phyloP scores from a whole-genome alignment of 2,888 invertebrate genomes.

The Mesoligia furuncula region DNA sequence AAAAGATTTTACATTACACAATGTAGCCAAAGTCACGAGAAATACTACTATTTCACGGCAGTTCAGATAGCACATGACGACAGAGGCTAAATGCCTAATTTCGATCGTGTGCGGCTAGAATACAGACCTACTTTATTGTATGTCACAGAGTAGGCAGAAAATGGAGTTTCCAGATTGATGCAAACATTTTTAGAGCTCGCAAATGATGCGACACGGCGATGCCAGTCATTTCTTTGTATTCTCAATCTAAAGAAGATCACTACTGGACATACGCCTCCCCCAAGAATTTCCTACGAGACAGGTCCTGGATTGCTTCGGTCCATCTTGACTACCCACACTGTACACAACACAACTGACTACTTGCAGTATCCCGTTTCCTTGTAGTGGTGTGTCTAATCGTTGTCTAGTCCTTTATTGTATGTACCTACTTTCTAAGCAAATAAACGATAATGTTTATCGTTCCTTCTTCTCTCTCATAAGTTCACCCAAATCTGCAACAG shows the following conservation, averaged over 20 bases:
- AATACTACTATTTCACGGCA: conserved; percentile 27
- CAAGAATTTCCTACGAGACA: neutral
- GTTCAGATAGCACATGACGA: conserved; percentile 40
- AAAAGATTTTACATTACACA: conserved; percentile 14
- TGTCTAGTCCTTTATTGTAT: too few species aligned
- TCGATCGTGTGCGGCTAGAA: conserved; percentile 45
- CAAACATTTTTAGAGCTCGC: neutral
- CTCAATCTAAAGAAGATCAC: neutral
- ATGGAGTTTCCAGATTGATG: conserved; percentile 13
- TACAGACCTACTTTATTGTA: conserved; percentile 50
- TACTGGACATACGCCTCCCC: neutral
- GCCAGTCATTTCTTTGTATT: too few species aligned
- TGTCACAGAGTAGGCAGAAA: conserved; percentile 14
- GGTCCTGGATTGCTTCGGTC: neutral
- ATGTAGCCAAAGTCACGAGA: conserved; percentile 28
- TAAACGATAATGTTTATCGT: too few species aligned
- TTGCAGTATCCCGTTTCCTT: neutral
- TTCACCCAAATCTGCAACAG: neutral
- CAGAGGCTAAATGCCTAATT: conserved; percentile 53
- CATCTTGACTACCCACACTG: neutral
- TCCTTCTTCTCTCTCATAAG: neutral
- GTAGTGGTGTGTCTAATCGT: too few species aligned
- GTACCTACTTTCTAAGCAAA: too few species aligned
- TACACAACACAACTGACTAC: neutral
- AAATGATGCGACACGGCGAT: too few species aligned